Evolutionary conservation across 2,797 vertebrate species (phyloP), one percentile per base, ranked within the genome.

Genomic region (Coilia nasus): DNA sequence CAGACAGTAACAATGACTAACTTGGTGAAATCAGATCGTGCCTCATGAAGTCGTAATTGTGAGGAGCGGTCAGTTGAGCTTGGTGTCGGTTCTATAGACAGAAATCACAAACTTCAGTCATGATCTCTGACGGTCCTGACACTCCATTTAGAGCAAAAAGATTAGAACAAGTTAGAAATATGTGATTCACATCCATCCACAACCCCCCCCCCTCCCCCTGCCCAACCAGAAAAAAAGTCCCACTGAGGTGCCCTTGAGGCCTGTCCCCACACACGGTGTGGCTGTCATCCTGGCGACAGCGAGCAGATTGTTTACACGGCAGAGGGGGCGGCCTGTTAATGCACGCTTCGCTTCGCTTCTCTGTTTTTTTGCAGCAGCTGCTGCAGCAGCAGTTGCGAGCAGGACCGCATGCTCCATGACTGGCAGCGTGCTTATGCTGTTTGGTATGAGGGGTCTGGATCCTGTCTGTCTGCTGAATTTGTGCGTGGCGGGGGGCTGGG

Each of bases 341-440:
- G 31, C 21, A 14, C 17, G 71, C 15, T 78, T 35, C 31, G 35
- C 71, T 21, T 1, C 15, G 19, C 41, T 54, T 7, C n/a, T n/a
- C n/a, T n/a, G n/a, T 47, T 54, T 54, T 54, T 54, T 54, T 2
- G 50, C 71, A 44, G 71, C 71, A 78, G 35, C 35, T 7, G 71
- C 6, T 44, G 64, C 14, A 0, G 67, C 67, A 71, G 67, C 67
- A 35, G 28, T 31, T 14, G 28, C 28, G 14, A 71, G 67, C 28
- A 14, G 15, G 31, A 9, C 15, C 2, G 28, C 31, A 25, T 10
- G 67, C 12, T 28, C 31, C 1, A 35, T 71, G 67, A 71, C 67
- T 71, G 67, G 25, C 67, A 71, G 14, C 67, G 19, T 17, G 12
- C 67, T 15, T 71, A 71, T 71, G 71, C 71, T 78, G 71, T 78